Conservation (phyloP, 2,797 vertebrate genomes). For the Zalophus californianus region DNA sequence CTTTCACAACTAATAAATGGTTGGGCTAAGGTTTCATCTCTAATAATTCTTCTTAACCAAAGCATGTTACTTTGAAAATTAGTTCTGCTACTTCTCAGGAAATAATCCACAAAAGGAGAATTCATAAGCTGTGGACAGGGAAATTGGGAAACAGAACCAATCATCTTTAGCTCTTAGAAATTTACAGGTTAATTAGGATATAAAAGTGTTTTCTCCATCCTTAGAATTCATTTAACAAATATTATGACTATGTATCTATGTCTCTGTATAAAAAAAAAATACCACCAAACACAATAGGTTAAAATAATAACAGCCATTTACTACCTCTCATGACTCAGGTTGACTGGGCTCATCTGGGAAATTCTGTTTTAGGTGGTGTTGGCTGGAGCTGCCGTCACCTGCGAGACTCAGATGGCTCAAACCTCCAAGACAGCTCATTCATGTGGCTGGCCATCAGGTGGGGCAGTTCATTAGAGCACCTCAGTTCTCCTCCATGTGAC, state of each 20-base stretch:
- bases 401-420: fast-evolving
- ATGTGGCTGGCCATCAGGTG: neutral
- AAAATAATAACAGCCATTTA: neutral
- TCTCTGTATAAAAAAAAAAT: neutral
- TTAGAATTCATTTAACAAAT: neutral
- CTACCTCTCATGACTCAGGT: neutral
- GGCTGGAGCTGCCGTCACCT: neutral
- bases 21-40: neutral
- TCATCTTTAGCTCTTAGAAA: neutral
- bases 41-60: neutral
- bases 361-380: neutral
- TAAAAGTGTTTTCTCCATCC: neutral
- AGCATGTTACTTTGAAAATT: neutral
- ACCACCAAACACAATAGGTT: neutral
- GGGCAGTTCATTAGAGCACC: neutral
- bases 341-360: neutral
- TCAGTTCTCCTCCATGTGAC: neutral
- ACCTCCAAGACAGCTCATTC: neutral
- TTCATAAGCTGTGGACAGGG: neutral
- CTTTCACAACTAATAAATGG: neutral
- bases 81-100: neutral
- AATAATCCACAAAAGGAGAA: neutral
- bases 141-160: neutral
- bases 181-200: neutral
- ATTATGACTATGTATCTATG: neutral